Evolutionary conservation across 2,888 invertebrate species (phyloP).

Genomic region (Eupelmus urozonus): DNA sequence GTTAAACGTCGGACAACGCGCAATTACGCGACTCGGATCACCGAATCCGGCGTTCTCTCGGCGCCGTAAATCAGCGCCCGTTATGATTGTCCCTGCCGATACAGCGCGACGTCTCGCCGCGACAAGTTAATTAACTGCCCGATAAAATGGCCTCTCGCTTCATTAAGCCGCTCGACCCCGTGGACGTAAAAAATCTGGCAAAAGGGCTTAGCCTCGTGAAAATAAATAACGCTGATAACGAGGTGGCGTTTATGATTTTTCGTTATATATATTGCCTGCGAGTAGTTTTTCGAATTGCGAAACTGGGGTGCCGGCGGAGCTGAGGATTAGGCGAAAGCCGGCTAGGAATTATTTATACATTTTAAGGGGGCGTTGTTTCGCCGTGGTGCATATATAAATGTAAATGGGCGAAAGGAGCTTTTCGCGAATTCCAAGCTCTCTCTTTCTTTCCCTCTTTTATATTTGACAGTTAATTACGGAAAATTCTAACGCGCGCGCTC

Average conservation of each 20-base stretch:
- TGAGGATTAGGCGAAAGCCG: not conserved
- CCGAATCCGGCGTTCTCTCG: not conserved
- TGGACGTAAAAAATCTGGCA: not conserved
- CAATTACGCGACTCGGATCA: not conserved
- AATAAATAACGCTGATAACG: slow-evolving; percentile 17
- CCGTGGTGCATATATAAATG: not conserved
- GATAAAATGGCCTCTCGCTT: not conserved
- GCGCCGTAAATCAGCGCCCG: not conserved
- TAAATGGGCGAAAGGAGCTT: not conserved
- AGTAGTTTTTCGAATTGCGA: slow-evolving; percentile 13
- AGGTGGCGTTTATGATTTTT: slow-evolving; percentile 5
- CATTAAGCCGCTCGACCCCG: not conserved
- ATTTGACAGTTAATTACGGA: slow-evolving; percentile 26
- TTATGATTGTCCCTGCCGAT: not conserved
- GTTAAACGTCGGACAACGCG: no score
- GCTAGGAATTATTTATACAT: no score
- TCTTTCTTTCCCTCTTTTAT: no score
- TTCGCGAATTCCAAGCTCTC: not conserved
- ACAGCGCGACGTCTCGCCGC: not conserved
- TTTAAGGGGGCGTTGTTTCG: slow-evolving; percentile 1
- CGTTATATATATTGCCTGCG: not conserved
- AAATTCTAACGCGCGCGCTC: not conserved
- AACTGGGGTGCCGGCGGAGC: not conserved
- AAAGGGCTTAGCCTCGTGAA: not conserved
- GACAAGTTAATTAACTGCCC: not conserved